phyloP scores from a whole-genome alignment of 2,113 vertebrate genomes.

The Seriola dumerili region DNA sequence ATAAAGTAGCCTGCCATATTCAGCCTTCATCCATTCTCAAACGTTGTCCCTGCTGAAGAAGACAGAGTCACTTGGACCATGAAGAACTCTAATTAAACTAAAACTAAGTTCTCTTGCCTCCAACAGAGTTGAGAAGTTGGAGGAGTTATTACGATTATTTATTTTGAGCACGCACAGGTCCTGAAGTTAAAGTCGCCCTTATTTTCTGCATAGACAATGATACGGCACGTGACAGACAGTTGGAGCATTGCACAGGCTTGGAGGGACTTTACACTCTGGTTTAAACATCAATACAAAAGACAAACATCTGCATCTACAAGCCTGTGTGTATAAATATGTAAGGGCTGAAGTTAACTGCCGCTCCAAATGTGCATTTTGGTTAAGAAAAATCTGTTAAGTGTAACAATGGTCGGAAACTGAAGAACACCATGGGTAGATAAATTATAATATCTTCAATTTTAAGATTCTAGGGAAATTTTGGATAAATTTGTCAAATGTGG shows the following conservation, averaged over 20 bases:
- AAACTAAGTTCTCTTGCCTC: slow-evolving; percentile 12
- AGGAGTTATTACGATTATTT: slow-evolving; percentile 12
- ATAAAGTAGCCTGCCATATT: neutral
- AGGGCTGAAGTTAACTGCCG: too few relatives aligned
- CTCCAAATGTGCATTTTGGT: too few relatives aligned
- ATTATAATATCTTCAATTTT: too few relatives aligned
- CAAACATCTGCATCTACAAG: too few relatives aligned
- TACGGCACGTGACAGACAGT: neutral
- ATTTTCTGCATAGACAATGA: neutral
- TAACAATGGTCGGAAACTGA: too few relatives aligned
- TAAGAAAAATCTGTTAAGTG: too few relatives aligned
- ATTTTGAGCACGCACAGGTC: neutral
- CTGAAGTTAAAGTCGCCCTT: neutral
- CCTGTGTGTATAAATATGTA: too few relatives aligned
- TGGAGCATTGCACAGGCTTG: neutral
- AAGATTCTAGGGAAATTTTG: too few relatives aligned
- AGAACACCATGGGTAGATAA: too few relatives aligned
- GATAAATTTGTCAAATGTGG: too few relatives aligned
- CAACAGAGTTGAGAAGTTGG: neutral
- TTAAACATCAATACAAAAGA: neutral
- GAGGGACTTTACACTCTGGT: neutral
- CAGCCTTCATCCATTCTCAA: neutral
- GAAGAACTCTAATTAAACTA: slow-evolving; percentile 15
- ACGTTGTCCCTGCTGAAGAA: slow-evolving; percentile 12
- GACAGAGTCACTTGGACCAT: neutral